These are phyloP conservation scores for Campylorhamphus procurvoides DNA, from an alignment of 2,113 vertebrate genomes.

Conservation along the genomic window DNA sequence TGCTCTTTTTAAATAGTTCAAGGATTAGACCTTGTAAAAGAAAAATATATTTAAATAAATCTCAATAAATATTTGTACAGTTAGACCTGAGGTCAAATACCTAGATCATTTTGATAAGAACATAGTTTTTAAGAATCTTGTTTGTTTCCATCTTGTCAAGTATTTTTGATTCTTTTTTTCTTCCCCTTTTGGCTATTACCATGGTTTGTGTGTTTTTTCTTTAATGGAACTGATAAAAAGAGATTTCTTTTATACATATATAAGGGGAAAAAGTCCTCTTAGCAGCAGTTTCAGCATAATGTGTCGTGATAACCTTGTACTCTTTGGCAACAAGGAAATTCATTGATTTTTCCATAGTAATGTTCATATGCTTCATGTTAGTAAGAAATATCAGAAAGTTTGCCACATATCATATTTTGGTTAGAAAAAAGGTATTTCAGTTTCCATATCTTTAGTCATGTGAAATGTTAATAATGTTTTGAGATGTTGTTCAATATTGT, in stretches of 20 bases:
- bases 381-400: not conserved
- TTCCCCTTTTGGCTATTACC: not conserved
- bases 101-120: not conserved
- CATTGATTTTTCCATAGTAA: not conserved
- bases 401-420: not conserved
- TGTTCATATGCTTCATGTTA: not conserved
- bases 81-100: not conserved
- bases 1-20: not conserved
- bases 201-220: not conserved
- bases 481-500: not conserved
- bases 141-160: not conserved
- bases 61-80: not conserved
- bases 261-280: not conserved
- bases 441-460: not conserved
- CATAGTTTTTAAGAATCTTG: not conserved
- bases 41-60: not conserved
- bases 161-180: not conserved
- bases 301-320: not conserved
- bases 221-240: not conserved
- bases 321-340: not conserved
- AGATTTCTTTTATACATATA: accelerated
- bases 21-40: not conserved
- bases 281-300: not conserved
- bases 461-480: not conserved
- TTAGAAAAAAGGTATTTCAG: not conserved